phyloP scores from a whole-genome alignment of 2,797 vertebrate genomes.

The Delichon dasypus region DNA sequence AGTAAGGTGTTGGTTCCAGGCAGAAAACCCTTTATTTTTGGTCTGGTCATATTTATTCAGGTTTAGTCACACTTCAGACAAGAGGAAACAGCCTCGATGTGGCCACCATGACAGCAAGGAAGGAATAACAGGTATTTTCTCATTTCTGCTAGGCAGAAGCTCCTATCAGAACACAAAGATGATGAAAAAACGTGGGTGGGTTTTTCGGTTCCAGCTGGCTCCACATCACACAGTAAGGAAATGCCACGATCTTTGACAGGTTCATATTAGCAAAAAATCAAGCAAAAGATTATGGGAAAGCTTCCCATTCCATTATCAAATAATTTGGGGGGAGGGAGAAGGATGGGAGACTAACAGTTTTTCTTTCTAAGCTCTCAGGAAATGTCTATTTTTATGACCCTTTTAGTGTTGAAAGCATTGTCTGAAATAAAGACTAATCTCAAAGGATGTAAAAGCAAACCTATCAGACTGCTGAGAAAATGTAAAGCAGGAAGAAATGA shows the following conservation, averaged over 20 bases:
- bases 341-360: slow-evolving; percentile 36
- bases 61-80: not conserved
- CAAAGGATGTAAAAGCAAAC: slow-evolving; percentile 45
- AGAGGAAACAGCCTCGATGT: not conserved
- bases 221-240: slow-evolving; percentile 44
- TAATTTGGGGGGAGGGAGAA: slow-evolving; percentile 58
- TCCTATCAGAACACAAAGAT: slow-evolving; percentile 30
- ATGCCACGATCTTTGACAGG: slow-evolving; percentile 54
- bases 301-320: slow-evolving; percentile 63
- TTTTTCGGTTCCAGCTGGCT: slow-evolving; percentile 61
- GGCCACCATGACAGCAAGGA: slow-evolving; percentile 18
- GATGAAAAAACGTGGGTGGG: slow-evolving; percentile 43
- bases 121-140: slow-evolving; percentile 45
- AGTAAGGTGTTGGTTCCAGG: not conserved
- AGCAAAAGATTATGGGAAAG: slow-evolving; percentile 56
- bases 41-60: not conserved
- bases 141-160: slow-evolving; percentile 35
- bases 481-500: slow-evolving; percentile 32
- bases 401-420: slow-evolving; percentile 60
- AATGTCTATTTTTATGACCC: slow-evolving; percentile 60
- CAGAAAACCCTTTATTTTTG: slow-evolving; percentile 18
- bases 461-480: slow-evolving; percentile 35
- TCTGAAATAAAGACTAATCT: slow-evolving; percentile 63
- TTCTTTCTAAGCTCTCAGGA: slow-evolving; percentile 55
- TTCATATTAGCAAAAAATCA: slow-evolving; percentile 65